Evolutionary conservation across 2,797 vertebrate species (phyloP), one percentile per base, ranked within the genome.

Genomic region (Champsocephalus esox): DNA sequence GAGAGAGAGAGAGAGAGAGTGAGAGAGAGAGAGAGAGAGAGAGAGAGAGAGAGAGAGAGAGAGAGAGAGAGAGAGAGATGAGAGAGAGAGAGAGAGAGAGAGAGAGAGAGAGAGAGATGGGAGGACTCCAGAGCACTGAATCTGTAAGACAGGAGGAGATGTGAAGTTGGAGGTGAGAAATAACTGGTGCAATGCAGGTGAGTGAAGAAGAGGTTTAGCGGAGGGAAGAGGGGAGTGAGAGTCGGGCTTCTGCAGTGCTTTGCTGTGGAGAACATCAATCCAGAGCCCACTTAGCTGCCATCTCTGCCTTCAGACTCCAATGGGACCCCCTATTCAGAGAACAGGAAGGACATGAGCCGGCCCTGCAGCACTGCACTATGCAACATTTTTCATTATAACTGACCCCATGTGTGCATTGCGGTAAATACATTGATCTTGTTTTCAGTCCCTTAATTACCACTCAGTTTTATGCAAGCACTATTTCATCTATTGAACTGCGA

Each of bases 101-200:
- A 61, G 54, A 38, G 79, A 79, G 77, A 77, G 61, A 59, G 32
- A 63, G 4, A 45, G 57, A 43, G 67, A 70, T 14, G 41, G 73
- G 64, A 80, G 75, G 77, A 62, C 77, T 85, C 68, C 38, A 41
- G 75, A 82, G 70, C 56, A 17, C n/a, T n/a, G 74, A 81, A 81
- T 90, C 85, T 81, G 75, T 89, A 87, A 84, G 86, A 88, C 86
- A 87, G 77, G 51, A 83, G 78, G 75, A 88, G 84, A 89, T 83
- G 88, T 88, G 82, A 82, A 87, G 85, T 82, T 87, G 81, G 82
- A 90, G 90, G 91, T 93, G 88, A 92, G 90, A 87, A 92, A 89
- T 88, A 88, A 88, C 84, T 94, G 93, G 92, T 94, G 93, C 94
- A 95, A 89, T 94, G 94, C 93, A 93, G 93, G 90, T 92, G 87